Evolutionary conservation across 1,140 invertebrate genomes (phyloP), one percentile per base, ranked within the genome.

Genomic region (Matsumurasca onukii): DNA sequence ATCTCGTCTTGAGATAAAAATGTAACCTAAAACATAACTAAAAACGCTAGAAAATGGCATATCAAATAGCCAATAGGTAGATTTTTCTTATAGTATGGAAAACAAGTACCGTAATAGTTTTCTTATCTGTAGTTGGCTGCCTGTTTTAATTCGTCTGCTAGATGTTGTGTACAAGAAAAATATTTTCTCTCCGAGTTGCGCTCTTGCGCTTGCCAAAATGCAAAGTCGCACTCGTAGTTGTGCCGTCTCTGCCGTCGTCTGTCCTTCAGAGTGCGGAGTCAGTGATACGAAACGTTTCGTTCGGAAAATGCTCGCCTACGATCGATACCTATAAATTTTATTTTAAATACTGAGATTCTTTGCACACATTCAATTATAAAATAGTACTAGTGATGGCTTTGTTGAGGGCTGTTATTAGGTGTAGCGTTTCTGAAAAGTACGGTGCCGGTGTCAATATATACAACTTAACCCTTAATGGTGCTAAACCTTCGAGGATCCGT

Each of bases 371-470:
- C 24, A 9, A 59, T 22, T 5, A 13, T 3, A 59, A 12, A 27
- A 59, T 9, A 2, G 55, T 27, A 22, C 25, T 24, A 68, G 69
- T 67, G 62, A 81, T 81, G 80, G 80, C 80, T 76, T 81, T 81
- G 79, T 76, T 81, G 76, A 77, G 78, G 74, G 75, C 77, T 70
- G 75, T 79, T 67, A 68, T 76, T 67, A 76, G 75, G 70, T 77
- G 73, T 70, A 80, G 75, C 77, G 77, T 76, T 51, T 72, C 75
- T 68, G 75, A 73, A 67, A 80, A 79, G 69, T 78, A 76, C 71
- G 74, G 76, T 27, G 63, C 57, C 34, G 34, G 55, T 59, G 55
- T 64, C 34, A 64, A 45, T 52, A 63, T 67, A 34, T 63, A 67
- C 45, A 59, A 67, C 48, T 63, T 68, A 55, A 63, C 67, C 63